Percentiles rank a stretch among this genome's conserved stretches.
Evolutionary conservation across 2,888 invertebrate species (phyloP).

Genomic region (Urechis unicinctus): DNA sequence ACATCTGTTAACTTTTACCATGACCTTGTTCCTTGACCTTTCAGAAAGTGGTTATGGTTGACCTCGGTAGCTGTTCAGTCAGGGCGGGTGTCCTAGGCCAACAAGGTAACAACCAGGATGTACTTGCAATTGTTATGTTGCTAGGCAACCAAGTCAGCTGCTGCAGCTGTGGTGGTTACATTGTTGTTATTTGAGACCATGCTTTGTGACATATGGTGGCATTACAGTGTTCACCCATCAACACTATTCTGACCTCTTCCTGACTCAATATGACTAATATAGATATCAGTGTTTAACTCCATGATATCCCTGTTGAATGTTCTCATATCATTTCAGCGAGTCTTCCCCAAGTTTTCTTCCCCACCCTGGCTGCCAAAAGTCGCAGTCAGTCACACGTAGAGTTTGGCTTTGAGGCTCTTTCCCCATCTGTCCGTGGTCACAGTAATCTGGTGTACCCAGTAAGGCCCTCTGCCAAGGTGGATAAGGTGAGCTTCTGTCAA

Average conservation of each 20-base stretch:
- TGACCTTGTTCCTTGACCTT: conserved; percentile 1
- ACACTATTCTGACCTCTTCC: too few species aligned
- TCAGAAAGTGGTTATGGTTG: conserved; percentile 55
- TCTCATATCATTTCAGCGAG: conserved; percentile 48
- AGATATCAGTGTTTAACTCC: conserved; percentile 7
- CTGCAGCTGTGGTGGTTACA: too few species aligned
- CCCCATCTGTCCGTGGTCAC: conserved; percentile 47
- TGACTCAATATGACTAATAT: too few species aligned
- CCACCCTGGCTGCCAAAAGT: conserved; percentile 53
- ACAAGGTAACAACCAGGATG: conserved; percentile 53
- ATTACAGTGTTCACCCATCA: too few species aligned
- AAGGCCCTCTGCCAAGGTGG: conserved; percentile 51
- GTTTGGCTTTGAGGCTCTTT: conserved; percentile 53
- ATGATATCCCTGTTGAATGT: background rate
- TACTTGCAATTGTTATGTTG: too few species aligned
- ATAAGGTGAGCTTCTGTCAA: conserved; percentile 44
- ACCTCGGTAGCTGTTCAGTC: conserved; percentile 57
- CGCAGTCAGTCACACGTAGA: conserved; percentile 40
- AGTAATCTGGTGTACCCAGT: conserved; percentile 49
- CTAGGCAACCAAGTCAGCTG: too few species aligned
- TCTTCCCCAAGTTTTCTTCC: conserved; percentile 58
- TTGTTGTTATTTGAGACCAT: too few species aligned
- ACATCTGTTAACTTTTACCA: background rate
- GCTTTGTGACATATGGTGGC: too few species aligned
- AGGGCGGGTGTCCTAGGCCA: conserved; percentile 56